Evolutionary conservation across 64 coral and sea anemone species (phyloP), one percentile per base, ranked within the genome.

Genomic region (Actinia tenebrosa): DNA sequence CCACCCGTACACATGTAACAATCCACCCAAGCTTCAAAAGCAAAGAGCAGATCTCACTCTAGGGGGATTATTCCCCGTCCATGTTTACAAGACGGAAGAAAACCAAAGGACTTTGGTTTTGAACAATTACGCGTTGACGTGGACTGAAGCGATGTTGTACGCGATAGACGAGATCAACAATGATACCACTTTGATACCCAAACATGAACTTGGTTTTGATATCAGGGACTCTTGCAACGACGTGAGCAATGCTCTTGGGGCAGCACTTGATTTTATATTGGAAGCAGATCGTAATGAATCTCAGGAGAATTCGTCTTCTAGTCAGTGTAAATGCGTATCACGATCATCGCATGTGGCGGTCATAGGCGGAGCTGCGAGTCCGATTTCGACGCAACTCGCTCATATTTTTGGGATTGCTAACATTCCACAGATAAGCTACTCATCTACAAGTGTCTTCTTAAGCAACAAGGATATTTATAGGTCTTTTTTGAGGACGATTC

Each of bases 111-210:
- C 46, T 9, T 59, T 84, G 62, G 88, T 87, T 62, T 89, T 96
- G 7, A 96, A 96, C 63, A n/a, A 89, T 17, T 88, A 90, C 80
- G 94, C 87, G 42, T 16, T 96, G 19, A 93, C 88, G 15, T 96
- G 94, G 94, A 87, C 91, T 9, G 91, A 96, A 80, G 94, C 94
- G 20, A 96, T 96, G 94, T 90, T 96, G n/a, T 96, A 89, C 79
- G 89, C 91, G 0, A 83, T 96, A 1, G 69, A 93, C 19, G 94
- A 96, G 66, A 90, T 96, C 88, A 93, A 87, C 83, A 61, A 60
- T 62, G 53, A 78, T 80, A 62, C 30, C 55, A 60, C 92, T 25
- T 78, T 92, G 63, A 66, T 66, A 46, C 23, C 56, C 11, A 85
- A 96, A 85, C 87, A 89, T 46, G 55, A 85, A 10, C 64, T 96